A percentile compares a stretch with the other conserved stretches of the same genome.
These are phyloP conservation scores for Dione vanillae DNA, from an alignment of 2,888 invertebrate species.

Conservation along the genomic window DNA sequence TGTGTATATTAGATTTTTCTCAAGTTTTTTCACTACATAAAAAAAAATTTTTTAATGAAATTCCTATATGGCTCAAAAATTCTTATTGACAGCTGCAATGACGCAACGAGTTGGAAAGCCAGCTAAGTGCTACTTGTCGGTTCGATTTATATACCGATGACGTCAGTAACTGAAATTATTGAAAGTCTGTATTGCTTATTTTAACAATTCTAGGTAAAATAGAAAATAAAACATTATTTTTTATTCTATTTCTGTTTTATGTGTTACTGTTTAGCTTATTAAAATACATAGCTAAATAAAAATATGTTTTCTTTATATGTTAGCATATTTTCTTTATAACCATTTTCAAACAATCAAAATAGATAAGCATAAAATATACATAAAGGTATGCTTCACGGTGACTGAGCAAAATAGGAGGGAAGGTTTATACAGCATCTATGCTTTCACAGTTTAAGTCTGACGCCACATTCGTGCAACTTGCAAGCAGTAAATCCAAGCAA, in stretches of 20 bases:
- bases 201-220: neutral
- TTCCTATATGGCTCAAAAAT: constrained; percentile 29
- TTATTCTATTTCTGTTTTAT: too few relatives aligned
- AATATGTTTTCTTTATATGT: neutral
- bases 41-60: constrained; percentile 3
- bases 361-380: constrained; percentile 21
- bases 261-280: too few relatives aligned
- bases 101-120: constrained; percentile 44
- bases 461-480: constrained; percentile 56
- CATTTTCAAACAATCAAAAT: neutral
- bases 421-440: constrained; percentile 42
- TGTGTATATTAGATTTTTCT: neutral
- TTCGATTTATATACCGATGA: constrained; percentile 35
- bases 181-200: neutral
- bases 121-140: constrained; percentile 41
- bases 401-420: constrained; percentile 31
- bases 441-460: constrained; percentile 51
- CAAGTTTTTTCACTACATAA: neutral
- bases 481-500: constrained; percentile 56
- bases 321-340: too few relatives aligned
- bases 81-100: constrained; percentile 43
- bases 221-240: too few relatives aligned
- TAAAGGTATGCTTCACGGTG: constrained; percentile 27
- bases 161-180: constrained; percentile 23
- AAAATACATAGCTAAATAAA: constrained; percentile 1